These are phyloP conservation scores for Deilephila porcellus DNA, from an alignment of 2,888 invertebrate species.

Conservation along the genomic window DNA sequence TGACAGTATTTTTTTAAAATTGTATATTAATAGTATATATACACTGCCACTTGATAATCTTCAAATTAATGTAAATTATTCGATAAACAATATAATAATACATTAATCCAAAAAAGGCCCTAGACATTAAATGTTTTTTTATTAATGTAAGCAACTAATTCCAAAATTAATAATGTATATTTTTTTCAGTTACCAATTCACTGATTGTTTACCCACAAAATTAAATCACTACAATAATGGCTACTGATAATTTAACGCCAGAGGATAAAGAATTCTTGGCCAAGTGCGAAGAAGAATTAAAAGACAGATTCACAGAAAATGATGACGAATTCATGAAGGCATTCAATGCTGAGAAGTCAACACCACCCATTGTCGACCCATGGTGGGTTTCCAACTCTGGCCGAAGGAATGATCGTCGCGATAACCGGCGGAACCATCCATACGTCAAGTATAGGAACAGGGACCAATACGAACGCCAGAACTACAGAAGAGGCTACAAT, in stretches of 20 bases:
- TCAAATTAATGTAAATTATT: no score
- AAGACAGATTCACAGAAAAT: constrained; percentile 85
- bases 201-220: constrained; percentile 49
- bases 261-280: constrained; percentile 86
- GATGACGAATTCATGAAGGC: constrained; percentile 86
- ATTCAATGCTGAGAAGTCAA: constrained; percentile 66
- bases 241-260: constrained; percentile 70
- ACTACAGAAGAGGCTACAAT: constrained; percentile 47
- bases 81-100: no score
- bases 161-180: constrained; percentile 29
- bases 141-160: neutral
- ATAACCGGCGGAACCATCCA: constrained; percentile 53
- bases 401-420: constrained; percentile 62
- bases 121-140: no score
- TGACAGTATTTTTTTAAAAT: no score
- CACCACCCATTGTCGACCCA: constrained; percentile 86
- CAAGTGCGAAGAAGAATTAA: constrained; percentile 86
- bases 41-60: no score
- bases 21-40: no score
- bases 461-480: constrained; percentile 41
- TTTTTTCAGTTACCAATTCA: constrained; percentile 61
- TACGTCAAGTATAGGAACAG: constrained; percentile 53
- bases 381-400: constrained; percentile 73
- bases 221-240: constrained; percentile 49
- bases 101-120: no score